phyloP scores from a whole-genome alignment of 2,797 vertebrate species.

The Margarornis squamiger region DNA sequence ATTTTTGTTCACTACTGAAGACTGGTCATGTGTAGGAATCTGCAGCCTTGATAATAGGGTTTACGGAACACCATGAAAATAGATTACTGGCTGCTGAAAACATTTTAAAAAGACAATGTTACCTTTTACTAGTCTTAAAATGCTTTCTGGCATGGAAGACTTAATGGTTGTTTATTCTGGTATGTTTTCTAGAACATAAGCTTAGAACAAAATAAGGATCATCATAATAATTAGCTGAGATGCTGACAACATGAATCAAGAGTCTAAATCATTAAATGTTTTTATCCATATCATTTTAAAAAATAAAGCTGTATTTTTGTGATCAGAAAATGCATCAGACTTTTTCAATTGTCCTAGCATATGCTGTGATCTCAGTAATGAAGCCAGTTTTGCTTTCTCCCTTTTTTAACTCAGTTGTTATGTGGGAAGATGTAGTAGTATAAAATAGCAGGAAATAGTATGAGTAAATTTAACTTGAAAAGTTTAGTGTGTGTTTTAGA shows the following conservation, averaged over 20 bases:
- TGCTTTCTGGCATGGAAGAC: background rate
- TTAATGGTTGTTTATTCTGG: background rate
- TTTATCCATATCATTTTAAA: background rate
- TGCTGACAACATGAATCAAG: background rate
- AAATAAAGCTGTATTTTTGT: background rate
- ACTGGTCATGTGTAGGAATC: slow-evolving; percentile 72
- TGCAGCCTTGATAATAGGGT: slow-evolving; percentile 63
- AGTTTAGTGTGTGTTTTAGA: slow-evolving; percentile 13
- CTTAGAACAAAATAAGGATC: slow-evolving; percentile 2
- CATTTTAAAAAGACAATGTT: slow-evolving; percentile 8
- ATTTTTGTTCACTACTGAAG: slow-evolving; percentile 69
- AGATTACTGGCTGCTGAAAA: slow-evolving; percentile 53
- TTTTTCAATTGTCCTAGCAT: slow-evolving; percentile 55
- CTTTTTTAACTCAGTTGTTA: slow-evolving; percentile 62
- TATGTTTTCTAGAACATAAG: background rate
- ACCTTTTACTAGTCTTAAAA: slow-evolving; percentile 25
- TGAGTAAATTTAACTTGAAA: slow-evolving; percentile 50
- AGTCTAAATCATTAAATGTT: background rate
- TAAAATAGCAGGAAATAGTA: slow-evolving; percentile 53
- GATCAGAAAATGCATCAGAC: slow-evolving; percentile 24
- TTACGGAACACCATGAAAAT: slow-evolving; percentile 64
- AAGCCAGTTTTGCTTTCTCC: slow-evolving; percentile 46
- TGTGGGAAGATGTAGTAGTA: slow-evolving; percentile 56
- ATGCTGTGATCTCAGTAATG: slow-evolving; percentile 51
- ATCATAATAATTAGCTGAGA: background rate